Evolutionary conservation across 2,888 invertebrate genomes (phyloP), one percentile per base, ranked within the genome.

Genomic region (Melieria crassipennis): DNA sequence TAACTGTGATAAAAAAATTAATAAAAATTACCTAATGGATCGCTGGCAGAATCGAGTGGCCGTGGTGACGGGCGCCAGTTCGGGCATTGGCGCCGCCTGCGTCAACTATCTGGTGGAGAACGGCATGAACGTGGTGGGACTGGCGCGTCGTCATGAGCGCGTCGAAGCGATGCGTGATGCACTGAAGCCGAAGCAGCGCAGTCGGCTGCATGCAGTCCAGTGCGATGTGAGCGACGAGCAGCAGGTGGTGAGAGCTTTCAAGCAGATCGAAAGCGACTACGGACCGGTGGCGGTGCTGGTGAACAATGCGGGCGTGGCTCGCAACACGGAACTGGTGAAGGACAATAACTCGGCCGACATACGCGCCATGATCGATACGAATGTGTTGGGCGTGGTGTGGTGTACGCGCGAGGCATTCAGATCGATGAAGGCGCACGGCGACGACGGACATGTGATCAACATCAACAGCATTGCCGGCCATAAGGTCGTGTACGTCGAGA

Each of bases 31-130:
- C 1, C 65, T 16, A 7, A 88, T 89, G 88, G 88, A 91, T 43
- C 89, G 90, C 52, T 91, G 91, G 91, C 74, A 76, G 0, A 90
- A 89, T 71, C 89, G 89, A 79, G 88, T 89, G 0, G 91, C 90
- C 1, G 87, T 91, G 9, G 90, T 91, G 65, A 91, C 91, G 0
- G 91, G 91, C 5, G 90, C 90, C 30, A 90, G 90, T 79, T 86
- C 88, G 0, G 91, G 91, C 7, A 91, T 91, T 71, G 91, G 90
- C 11, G 88, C 87, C 0, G 88, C 87, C 5, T 83, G 87, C 58
- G 84, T 83, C 11, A 81, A 80, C 56, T 82, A 85, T 70, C 79
- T 90, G 56, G 87, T 87, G 7, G 81, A 85, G 70, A 82, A 85
- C 69, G 91, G 90, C 4, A 78, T 91, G 79, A 84, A 87, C 52